Conservation (phyloP, 2,888 invertebrate species). For the Saturnia pavonia region DNA sequence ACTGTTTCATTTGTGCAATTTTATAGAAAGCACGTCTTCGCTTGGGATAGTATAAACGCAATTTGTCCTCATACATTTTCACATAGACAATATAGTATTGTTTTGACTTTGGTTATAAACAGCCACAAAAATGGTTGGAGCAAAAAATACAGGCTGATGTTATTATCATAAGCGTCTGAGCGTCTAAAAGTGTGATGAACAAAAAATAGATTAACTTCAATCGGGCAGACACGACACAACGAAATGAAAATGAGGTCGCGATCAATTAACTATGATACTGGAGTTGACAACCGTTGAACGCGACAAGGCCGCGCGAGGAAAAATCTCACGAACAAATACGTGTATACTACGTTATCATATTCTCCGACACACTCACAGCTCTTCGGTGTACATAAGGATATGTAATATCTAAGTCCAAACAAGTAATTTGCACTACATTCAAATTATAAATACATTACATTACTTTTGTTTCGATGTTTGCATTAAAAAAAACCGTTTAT, state of each 20-base stretch:
- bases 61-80: too few relatives aligned
- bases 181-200: background rate
- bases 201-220: background rate
- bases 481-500: too few relatives aligned
- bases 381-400: slow-evolving; percentile 16
- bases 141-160: too few relatives aligned
- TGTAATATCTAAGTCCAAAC: background rate
- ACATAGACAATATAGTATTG: too few relatives aligned
- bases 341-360: background rate
- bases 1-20: too few relatives aligned
- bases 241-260: slow-evolving; percentile 40
- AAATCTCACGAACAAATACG: slow-evolving; percentile 19
- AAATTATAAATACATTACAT: background rate
- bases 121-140: too few relatives aligned
- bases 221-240: slow-evolving; percentile 4
- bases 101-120: too few relatives aligned
- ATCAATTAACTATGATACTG: slow-evolving; percentile 38
- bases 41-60: too few relatives aligned
- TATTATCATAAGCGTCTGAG: background rate
- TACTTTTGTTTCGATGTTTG: too few relatives aligned
- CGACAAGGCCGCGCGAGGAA: slow-evolving; percentile 29
- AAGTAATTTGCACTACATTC: background rate
- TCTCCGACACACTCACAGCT: background rate
- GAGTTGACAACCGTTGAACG: slow-evolving; percentile 42
- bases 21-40: too few relatives aligned